These are phyloP conservation scores for Montifringilla adamsi DNA, from an alignment of 2,113 vertebrate genomes.

Conservation along the genomic window DNA sequence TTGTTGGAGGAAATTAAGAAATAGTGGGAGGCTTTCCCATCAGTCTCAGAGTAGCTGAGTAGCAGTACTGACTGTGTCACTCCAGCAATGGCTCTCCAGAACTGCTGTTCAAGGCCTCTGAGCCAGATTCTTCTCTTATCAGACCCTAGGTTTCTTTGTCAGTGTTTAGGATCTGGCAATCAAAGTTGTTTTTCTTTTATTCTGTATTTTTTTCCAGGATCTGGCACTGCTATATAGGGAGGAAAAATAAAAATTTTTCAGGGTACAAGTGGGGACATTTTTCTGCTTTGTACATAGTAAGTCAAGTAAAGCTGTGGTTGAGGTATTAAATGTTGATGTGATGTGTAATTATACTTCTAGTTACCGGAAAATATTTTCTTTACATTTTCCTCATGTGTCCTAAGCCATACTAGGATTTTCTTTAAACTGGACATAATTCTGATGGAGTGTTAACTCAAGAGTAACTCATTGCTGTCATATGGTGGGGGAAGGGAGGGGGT, in stretches of 20 bases:
- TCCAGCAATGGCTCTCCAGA: background rate
- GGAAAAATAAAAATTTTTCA: background rate
- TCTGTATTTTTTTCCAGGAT: rapidly evolving
- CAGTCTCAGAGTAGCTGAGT: background rate
- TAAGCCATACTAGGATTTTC: background rate
- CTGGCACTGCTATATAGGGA: background rate
- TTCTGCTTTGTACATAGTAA: background rate
- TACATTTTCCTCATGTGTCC: background rate
- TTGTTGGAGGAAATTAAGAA: background rate
- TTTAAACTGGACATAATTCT: background rate
- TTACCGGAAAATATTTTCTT: background rate
- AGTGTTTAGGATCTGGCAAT: background rate
- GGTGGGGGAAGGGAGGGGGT: background rate
- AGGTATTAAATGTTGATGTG: background rate
- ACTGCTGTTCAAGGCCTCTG: background rate
- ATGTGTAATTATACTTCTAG: background rate
- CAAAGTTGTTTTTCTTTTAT: background rate
- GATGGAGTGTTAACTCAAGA: background rate
- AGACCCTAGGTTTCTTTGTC: background rate
- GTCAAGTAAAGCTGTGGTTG: background rate
- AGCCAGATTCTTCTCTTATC: background rate
- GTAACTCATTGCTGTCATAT: background rate
- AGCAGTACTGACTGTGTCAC: background rate
- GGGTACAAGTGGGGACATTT: background rate
- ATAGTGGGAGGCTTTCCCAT: background rate